A percentile compares a stretch with the other conserved stretches of the same genome.
phyloP scores from a whole-genome alignment of 2,888 invertebrate genomes.

The Chaitophorus viminalis region DNA sequence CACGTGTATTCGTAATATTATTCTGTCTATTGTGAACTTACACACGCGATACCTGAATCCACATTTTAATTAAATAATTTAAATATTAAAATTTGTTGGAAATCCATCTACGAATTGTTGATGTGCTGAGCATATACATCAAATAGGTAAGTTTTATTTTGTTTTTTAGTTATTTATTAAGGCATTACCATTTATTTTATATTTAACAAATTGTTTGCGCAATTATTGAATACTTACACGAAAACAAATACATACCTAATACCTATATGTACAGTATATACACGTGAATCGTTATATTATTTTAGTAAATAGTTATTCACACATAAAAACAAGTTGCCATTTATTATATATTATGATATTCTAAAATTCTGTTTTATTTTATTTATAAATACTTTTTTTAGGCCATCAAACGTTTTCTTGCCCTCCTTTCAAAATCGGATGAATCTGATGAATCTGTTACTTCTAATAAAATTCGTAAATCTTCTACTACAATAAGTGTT shows the following conservation, averaged over 20 bases:
- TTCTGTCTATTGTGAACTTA: background rate
- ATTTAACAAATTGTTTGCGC: too few relatives aligned
- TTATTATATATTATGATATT: background rate
- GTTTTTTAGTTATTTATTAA: constrained; percentile 2
- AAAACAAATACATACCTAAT: too few relatives aligned
- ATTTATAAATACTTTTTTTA: constrained; percentile 1
- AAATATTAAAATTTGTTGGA: background rate
- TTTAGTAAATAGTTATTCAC: too few relatives aligned
- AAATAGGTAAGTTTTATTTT: constrained; percentile 33
- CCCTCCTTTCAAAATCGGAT: background rate
- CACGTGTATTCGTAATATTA: constrained; percentile 19
- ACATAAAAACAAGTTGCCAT: too few relatives aligned
- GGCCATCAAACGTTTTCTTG: too few relatives aligned
- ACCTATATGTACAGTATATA: too few relatives aligned
- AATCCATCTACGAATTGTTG: background rate
- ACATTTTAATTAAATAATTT: too few relatives aligned
- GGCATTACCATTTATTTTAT: background rate
- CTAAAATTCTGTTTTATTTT: constrained; percentile 10
- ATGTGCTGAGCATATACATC: background rate
- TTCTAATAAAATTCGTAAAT: constrained; percentile 18
- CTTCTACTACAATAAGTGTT: constrained; percentile 11
- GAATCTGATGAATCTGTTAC: constrained; percentile 14
- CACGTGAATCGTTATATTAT: too few relatives aligned
- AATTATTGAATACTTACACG: too few relatives aligned
- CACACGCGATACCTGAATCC: too few relatives aligned